Evolutionary conservation across 2,888 invertebrate genomes (phyloP).

Genomic region (Sialis lutaria): DNA sequence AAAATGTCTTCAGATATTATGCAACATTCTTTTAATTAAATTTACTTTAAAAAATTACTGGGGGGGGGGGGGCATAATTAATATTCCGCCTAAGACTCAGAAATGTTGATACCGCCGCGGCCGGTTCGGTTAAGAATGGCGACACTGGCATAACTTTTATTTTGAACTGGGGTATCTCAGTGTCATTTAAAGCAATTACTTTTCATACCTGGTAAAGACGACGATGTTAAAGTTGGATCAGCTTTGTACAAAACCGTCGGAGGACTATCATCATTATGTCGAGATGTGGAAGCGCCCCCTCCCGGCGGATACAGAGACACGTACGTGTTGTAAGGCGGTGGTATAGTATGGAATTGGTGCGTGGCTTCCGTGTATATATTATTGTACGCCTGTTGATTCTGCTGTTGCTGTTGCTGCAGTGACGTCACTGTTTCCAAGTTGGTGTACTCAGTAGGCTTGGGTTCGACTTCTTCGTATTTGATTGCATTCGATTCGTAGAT

Average conservation of each 20-base stretch:
- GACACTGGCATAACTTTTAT: too few relatives aligned
- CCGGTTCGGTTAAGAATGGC: too few relatives aligned
- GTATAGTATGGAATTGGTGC: conserved; percentile 5
- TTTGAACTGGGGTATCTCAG: neutral
- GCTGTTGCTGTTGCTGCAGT: conserved; percentile 16
- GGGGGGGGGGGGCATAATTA: too few relatives aligned
- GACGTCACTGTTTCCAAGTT: conserved; percentile 45
- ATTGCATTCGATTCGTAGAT: conserved; percentile 8
- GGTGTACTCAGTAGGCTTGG: conserved; percentile 32
- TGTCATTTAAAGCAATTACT: neutral
- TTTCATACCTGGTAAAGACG: conserved; percentile 26
- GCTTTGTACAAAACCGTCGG: conserved; percentile 40
- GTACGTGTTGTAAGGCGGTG: conserved; percentile 4
- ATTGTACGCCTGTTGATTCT: conserved; percentile 6
- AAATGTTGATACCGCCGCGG: too few relatives aligned
- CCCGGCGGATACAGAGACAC: neutral
- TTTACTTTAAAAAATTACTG: too few relatives aligned
- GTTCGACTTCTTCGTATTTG: conserved; percentile 9
- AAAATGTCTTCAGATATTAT: too few relatives aligned
- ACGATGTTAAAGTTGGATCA: conserved; percentile 49
- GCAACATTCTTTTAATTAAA: too few relatives aligned
- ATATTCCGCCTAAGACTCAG: too few relatives aligned
- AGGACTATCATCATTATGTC: conserved; percentile 26
- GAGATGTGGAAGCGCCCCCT: neutral
- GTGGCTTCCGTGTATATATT: conserved; percentile 7